phyloP scores from a whole-genome alignment of 2,797 vertebrate species.

The Brachyrhaphis roseni region DNA sequence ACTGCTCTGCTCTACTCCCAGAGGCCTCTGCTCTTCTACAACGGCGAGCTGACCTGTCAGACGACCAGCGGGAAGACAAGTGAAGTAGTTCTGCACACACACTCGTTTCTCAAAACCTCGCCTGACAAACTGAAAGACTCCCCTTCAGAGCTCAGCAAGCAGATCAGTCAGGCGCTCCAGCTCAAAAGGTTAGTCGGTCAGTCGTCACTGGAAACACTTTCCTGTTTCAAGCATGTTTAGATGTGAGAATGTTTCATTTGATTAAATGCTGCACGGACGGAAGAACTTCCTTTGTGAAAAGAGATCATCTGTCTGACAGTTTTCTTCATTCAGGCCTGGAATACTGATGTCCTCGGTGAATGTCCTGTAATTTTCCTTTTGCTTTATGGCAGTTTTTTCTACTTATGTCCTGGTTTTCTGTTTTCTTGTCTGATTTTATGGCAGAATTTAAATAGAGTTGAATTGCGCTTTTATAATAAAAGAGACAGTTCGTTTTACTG shows the following conservation, averaged over 20 bases:
- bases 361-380: no score
- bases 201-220: background rate
- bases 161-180: conserved; percentile 87
- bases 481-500: background rate
- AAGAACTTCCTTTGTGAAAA: background rate
- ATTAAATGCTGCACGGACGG: background rate
- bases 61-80: conserved; percentile 93
- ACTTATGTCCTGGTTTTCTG: background rate
- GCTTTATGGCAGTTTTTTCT: background rate
- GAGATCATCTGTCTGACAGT: background rate
- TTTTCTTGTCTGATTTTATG: background rate
- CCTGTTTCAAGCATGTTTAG: background rate
- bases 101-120: conserved; percentile 85
- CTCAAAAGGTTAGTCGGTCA: conserved; percentile 86
- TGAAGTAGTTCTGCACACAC: conserved; percentile 86
- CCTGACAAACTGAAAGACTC: conserved; percentile 44
- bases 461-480: background rate
- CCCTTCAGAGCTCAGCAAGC: conserved; percentile 73
- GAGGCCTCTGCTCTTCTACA: conserved; percentile 92
- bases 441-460: background rate
- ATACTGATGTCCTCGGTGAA: background rate
- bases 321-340: background rate
- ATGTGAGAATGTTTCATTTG: background rate
- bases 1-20: conserved; percentile 91
- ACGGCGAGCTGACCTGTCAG: conserved; percentile 95